phyloP scores from a whole-genome alignment of 2,888 invertebrate genomes.

The Dryobotodes eremita region DNA sequence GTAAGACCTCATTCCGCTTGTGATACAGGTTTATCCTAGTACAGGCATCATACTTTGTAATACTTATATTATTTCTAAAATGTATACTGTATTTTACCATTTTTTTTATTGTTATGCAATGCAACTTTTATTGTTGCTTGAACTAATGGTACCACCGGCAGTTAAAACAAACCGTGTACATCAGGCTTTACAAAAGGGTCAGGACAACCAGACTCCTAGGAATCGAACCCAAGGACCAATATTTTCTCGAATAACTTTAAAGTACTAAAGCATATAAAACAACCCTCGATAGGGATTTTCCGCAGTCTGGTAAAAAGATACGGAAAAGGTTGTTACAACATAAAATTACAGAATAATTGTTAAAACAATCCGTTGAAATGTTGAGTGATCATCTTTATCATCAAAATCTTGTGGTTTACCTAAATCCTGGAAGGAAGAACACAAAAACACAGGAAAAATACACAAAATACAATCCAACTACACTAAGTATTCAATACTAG shows the following conservation, averaged over 20 bases:
- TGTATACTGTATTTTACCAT: too few relatives aligned
- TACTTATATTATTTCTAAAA: too few relatives aligned
- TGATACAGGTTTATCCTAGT: too few relatives aligned
- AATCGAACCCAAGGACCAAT: neutral
- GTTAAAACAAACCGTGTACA: neutral
- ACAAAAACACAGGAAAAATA: slow-evolving; percentile 34
- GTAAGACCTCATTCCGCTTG: too few relatives aligned
- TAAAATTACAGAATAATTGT: too few relatives aligned
- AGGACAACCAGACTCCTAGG: neutral
- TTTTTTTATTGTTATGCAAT: neutral
- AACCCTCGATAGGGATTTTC: neutral
- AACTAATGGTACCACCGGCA: neutral
- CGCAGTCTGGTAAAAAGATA: neutral
- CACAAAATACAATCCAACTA: slow-evolving; percentile 12
- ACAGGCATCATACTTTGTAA: too few relatives aligned
- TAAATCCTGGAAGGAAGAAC: slow-evolving; percentile 49
- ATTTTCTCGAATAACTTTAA: too few relatives aligned
- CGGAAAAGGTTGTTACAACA: neutral
- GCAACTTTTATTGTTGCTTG: neutral
- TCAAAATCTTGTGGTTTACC: slow-evolving; percentile 8
- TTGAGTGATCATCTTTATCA: neutral
- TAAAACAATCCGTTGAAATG: neutral
- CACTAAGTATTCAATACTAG: slow-evolving; percentile 1
- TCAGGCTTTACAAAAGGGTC: neutral
- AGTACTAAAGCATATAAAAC: neutral